A percentile compares a stretch with the other conserved stretches of the same genome.
These are phyloP conservation scores for Morpho helenor DNA, from an alignment of 2,888 invertebrate genomes.

Conservation along the genomic window DNA sequence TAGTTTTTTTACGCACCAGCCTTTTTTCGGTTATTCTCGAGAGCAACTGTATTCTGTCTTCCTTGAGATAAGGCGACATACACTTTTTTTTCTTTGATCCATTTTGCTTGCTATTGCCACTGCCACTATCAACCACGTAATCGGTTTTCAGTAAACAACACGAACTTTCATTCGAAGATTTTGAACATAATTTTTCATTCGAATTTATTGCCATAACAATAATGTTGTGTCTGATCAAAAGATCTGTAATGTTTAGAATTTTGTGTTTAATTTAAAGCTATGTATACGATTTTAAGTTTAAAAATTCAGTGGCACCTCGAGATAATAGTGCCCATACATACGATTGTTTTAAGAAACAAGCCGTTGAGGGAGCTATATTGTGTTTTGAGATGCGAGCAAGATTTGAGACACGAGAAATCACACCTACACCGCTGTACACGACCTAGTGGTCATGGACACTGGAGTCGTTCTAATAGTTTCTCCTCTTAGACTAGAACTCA, in stretches of 20 bases:
- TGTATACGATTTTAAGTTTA: too few species aligned
- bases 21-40: slow-evolving; percentile 52
- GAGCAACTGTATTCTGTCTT: slow-evolving; percentile 43
- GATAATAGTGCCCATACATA: too few species aligned
- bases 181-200: slow-evolving; percentile 31
- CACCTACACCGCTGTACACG: too few species aligned
- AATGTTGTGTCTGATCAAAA: background rate
- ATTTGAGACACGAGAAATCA: too few species aligned
- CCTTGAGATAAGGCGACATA: slow-evolving; percentile 46
- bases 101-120: slow-evolving; percentile 29
- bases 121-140: slow-evolving; percentile 33
- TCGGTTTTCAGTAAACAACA: slow-evolving; percentile 34
- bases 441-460: too few species aligned
- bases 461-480: too few species aligned
- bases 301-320: too few species aligned
- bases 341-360: too few species aligned
- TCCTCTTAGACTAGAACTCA: too few species aligned
- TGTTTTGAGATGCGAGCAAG: too few species aligned
- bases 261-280: too few species aligned
- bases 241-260: background rate
- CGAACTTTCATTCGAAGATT: slow-evolving; percentile 31
- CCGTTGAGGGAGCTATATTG: too few species aligned
- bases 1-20: slow-evolving; percentile 41
- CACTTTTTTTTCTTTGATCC: slow-evolving; percentile 35
- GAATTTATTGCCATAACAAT: slow-evolving; percentile 47